Base-by-base conservation (phyloP, 2,888 invertebrate genomes). In the Idaea aversata region DNA sequence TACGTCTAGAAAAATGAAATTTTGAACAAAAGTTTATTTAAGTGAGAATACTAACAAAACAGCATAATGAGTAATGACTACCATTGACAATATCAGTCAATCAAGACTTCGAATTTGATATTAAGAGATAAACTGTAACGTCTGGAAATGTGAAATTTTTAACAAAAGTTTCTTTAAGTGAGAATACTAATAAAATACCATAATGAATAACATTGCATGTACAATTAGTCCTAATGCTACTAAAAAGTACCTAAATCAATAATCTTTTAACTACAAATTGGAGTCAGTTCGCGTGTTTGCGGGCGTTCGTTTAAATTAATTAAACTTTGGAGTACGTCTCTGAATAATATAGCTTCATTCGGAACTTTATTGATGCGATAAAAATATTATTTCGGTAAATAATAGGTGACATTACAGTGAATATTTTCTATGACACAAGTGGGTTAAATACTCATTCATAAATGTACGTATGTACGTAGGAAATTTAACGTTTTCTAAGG, bases 181-280 rank as follows among this genome's bases (percentile, higher is more conserved):
- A 25, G 25, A 25, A 25, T 25, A 25, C 25, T 25, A 25, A 25
- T n/a, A 25, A 25, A 25, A 25, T 2, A 25, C 25, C 1, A 25
- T 25, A 25, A 13, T 47, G 7, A 47, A 10, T 7, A 47, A 47
- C 47, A 47, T 13, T 47, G 10, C 47, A 47, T 13, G 10, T 47
- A 47, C 5, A 47, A 47, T 47, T 4, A 47, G 5, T 63, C 47
- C 16, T n/a, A 34, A 64, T 65, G 63, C 63, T 66, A 10, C 7
- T 7, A 47, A 74, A 68, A 65, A 69, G 69, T 70, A 66, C 72
- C 69, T 70, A 15, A 61, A 73, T 73, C 79, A 82, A 83, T 83
- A 80, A 82, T 80, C 82, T 83, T 81, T 83, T 83, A 84, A 85
- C 78, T 84, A 83, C 82, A 84, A 87, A 88, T 87, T 87, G 85